Evolutionary conservation across 92 coral and sea anemone genomes (phyloP).

Genomic region (Pocillopora meandrina): DNA sequence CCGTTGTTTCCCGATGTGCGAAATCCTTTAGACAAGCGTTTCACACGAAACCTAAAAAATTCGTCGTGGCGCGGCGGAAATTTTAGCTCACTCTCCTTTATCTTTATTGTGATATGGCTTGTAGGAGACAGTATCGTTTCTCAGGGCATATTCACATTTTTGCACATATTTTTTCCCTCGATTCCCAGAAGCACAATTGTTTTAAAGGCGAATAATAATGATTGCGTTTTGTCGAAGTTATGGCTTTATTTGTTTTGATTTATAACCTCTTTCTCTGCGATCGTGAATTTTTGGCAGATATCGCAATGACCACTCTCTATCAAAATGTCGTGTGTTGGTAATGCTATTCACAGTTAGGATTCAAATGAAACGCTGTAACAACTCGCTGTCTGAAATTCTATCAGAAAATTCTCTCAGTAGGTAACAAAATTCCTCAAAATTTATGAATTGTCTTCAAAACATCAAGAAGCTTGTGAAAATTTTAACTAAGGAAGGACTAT

Average conservation of each 20-base stretch:
- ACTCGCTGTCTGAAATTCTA: background rate
- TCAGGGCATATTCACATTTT: background rate
- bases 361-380: background rate
- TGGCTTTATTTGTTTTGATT: background rate
- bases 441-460: too few species aligned
- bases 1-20: conserved; percentile 21
- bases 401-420: background rate
- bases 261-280: background rate
- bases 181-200: background rate
- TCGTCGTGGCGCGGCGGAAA: background rate
- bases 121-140: conserved; percentile 17
- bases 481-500: background rate
- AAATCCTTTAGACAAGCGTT: background rate
- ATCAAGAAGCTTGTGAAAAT: background rate
- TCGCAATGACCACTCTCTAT: background rate
- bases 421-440: background rate
- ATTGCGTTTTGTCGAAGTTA: background rate
- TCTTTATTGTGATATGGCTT: conserved; percentile 4
- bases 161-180: background rate
- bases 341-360: background rate
- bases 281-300: background rate
- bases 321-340: background rate
- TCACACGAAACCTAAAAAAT: background rate
- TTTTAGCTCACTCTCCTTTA: background rate
- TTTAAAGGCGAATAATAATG: background rate